Conservation (phyloP, 2,113 vertebrate genomes). For the Cardinalis cardinalis region DNA sequence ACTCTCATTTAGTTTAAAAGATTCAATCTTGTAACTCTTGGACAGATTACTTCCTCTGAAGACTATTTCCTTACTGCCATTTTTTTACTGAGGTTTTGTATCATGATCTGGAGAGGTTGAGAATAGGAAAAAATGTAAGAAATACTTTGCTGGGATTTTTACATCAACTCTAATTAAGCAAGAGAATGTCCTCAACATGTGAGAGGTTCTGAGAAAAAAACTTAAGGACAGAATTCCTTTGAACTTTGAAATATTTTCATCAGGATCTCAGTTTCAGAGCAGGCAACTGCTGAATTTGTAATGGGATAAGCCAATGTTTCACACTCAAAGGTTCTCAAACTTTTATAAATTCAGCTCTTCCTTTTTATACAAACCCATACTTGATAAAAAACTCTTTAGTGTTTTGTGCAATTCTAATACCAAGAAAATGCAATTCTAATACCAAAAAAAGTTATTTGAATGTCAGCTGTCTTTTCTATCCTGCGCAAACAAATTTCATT, state of each 20-base stretch:
- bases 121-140: background rate
- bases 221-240: background rate
- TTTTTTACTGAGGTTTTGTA: background rate
- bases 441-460: background rate
- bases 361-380: background rate
- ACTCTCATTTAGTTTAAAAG: background rate
- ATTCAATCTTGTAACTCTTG: background rate
- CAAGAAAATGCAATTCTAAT: background rate
- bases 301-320: background rate
- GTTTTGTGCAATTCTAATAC: background rate
- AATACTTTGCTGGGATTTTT: background rate
- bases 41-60: background rate
- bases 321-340: background rate
- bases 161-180: background rate
- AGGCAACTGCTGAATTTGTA: background rate
- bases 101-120: background rate
- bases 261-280: background rate
- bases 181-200: background rate
- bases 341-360: background rate
- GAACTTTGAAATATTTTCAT: background rate
- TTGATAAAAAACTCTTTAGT: background rate
- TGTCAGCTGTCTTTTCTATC: background rate
- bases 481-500: background rate
- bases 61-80: background rate
- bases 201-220: background rate